phyloP scores from a whole-genome alignment of 2,113 vertebrate genomes.

The Laticauda colubrina region DNA sequence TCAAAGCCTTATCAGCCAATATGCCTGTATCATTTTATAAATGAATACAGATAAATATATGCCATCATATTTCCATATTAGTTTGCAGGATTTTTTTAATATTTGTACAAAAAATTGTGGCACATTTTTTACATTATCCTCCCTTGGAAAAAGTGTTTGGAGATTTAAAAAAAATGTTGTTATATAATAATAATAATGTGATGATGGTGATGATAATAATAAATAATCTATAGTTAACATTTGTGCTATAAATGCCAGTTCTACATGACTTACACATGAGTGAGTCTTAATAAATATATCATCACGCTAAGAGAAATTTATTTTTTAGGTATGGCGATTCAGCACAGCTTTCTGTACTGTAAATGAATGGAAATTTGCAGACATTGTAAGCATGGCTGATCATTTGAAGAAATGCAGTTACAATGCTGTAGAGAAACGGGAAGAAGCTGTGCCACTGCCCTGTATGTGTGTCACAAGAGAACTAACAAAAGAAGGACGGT shows the following conservation, averaged over 20 bases:
- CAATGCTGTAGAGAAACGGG: constrained; percentile 85
- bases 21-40: background rate
- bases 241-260: background rate
- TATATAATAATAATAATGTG: too few species aligned
- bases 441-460: constrained; percentile 89
- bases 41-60: background rate
- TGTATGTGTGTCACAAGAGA: constrained; percentile 93
- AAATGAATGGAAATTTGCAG: constrained; percentile 88
- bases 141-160: background rate
- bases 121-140: background rate
- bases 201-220: too few species aligned
- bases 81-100: background rate
- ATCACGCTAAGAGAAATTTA: constrained; percentile 27
- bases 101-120: background rate
- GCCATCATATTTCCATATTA: background rate
- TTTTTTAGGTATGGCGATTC: constrained; percentile 92
- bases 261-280: background rate
- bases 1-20: background rate
- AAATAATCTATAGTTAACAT: background rate
- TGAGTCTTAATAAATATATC: background rate
- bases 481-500: constrained; percentile 91
- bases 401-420: constrained; percentile 92
- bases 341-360: constrained; percentile 95
- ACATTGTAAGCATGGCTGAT: constrained; percentile 94
- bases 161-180: background rate